Percentiles rank a stretch among this genome's conserved stretches.
Evolutionary conservation across 2,113 vertebrate species (phyloP).

Genomic region (Apteryx mantelli): DNA sequence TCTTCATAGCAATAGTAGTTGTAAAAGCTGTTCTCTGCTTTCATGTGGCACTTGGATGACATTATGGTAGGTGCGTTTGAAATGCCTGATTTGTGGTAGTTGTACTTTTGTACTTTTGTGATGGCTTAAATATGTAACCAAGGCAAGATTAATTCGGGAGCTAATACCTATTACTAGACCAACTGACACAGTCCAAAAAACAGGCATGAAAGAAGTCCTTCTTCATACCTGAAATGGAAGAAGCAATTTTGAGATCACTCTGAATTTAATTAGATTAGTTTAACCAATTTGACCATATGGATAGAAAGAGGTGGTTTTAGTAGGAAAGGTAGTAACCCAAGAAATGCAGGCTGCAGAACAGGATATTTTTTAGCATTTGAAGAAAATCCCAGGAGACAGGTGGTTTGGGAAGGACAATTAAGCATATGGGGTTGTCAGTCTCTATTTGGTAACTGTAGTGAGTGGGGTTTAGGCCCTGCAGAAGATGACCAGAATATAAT

Average conservation of each 20-base stretch:
- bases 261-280: not conserved
- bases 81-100: not conserved
- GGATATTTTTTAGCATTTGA: not conserved
- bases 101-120: not conserved
- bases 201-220: not conserved
- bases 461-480: not conserved
- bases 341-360: not conserved
- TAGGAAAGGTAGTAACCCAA: not conserved
- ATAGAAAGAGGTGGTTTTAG: not conserved
- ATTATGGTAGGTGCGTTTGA: not conserved
- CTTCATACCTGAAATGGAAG: not conserved
- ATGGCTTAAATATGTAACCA: not conserved
- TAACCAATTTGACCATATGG: not conserved
- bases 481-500: not conserved
- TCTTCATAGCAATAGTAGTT: not conserved
- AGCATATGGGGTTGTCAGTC: not conserved
- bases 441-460: not conserved
- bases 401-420: not conserved
- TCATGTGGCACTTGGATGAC: not conserved
- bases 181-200: not conserved
- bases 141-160: not conserved
- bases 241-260: not conserved
- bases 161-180: not conserved
- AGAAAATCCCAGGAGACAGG: not conserved
- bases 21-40: not conserved